Evolutionary conservation across 2,888 invertebrate species (phyloP).

Genomic region (Tenthredo mesomela): DNA sequence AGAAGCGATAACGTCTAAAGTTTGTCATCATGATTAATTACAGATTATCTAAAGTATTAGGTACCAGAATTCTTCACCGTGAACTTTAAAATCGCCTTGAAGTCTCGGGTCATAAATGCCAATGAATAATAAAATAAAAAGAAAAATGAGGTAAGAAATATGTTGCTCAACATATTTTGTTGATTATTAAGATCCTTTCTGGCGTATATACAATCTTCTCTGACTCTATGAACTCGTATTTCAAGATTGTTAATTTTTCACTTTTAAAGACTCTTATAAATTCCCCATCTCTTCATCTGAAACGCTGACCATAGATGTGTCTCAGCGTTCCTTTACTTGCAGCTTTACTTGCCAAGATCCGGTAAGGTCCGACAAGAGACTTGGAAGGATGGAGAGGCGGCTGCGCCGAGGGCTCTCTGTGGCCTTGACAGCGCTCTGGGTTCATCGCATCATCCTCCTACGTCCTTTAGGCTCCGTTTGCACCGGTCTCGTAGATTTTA

Average conservation of each 20-base stretch:
- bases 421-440: slow-evolving; percentile 61
- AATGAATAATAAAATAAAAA: neutral
- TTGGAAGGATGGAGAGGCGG: slow-evolving; percentile 27
- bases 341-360: slow-evolving; percentile 17
- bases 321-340: neutral
- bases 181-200: neutral
- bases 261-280: neutral
- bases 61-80: neutral
- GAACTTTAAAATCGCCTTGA: slow-evolving; percentile 4
- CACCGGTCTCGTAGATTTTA: slow-evolving; percentile 14
- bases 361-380: slow-evolving; percentile 42
- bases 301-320: neutral
- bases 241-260: slow-evolving; percentile 7
- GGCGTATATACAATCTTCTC: neutral
- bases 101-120: neutral
- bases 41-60: neutral
- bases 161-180: neutral
- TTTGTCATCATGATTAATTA: neutral
- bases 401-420: slow-evolving; percentile 32
- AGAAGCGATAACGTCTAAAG: neutral
- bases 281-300: neutral
- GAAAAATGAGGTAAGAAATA: neutral
- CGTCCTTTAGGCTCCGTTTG: slow-evolving; percentile 51
- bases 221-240: neutral
- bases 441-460: slow-evolving; percentile 60